Evolutionary conservation across 2,113 vertebrate genomes (phyloP), one percentile per base, ranked within the genome.

Genomic region (cattle (Bos taurus)): DNA sequence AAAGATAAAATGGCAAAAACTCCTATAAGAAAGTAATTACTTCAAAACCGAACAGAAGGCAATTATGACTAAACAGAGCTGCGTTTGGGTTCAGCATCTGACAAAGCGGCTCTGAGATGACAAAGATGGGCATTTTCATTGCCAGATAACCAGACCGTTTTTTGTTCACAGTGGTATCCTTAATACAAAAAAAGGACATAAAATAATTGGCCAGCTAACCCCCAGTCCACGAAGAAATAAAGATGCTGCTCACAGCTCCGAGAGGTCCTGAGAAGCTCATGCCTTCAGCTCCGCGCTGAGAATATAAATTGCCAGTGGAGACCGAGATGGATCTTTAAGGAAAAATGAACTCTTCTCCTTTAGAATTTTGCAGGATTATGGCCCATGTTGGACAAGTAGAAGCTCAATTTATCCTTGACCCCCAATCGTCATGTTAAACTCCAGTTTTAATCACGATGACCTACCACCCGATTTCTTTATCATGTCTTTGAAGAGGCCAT

Each of bases 181-280:
- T 48, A 23, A 28, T 8, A 36, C 15, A 17, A 28, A 33, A 36
- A 62, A 62, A 90, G 25, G 5, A 17, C 19, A 25, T 16, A n/a
- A 57, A 71, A 16, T 56, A 19, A 64, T 26, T 26, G 88, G 56
- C 36, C 46, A 3, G 36, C 64, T n/a, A 71, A 64, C 56, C 50
- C 9, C 4, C 81, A 30, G 56, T 30, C 48, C 78, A 60, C 15
- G 60, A 86, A 80, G 87, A 93, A 94, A 78, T 74, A 88, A 91
- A 77, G 78, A 86, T 1, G 46, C 81, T 71, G 67, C 74, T 59
- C 89, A 43, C 7, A 54, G 86, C 82, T 81, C 84, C 74, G 48
- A 96, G 98, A 90, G 86, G 7, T 88, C 96, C 88, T 77, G 78
- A 88, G 92, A 89, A 95, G 71, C 87, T 94, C 56, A 7, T 57